Base-by-base conservation (phyloP, 2,797 vertebrate genomes). In the Anas capensis region DNA sequence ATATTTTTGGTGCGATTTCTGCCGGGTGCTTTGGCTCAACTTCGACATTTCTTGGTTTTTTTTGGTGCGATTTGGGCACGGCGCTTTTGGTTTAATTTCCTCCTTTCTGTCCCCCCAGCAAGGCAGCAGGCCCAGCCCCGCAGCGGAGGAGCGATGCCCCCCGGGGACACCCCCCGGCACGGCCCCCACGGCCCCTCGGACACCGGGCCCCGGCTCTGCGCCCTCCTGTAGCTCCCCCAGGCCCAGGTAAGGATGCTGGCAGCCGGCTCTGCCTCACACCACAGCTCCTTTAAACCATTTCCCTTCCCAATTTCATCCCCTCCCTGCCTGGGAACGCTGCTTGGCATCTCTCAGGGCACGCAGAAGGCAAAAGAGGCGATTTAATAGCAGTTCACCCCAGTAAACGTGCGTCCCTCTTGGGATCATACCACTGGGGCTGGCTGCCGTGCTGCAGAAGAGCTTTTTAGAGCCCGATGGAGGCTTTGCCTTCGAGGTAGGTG, bases 251-350 rank as follows among this genome's bases (percentile, higher is more conserved):
- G 6, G 23, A 14, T 23, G 40, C 23, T 19, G 21, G 49, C 34
- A n/a, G 33, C 31, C 24, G 0, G 12, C 14, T 60, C 40, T 54
- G 16, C 29, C 40, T 36, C 1, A 0, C 2, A 34, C 21, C 40
- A 69, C 48, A 40, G 77, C 53, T 42, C 21, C 24, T 54, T 36
- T 29, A 14, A 13, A 13, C 11, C 14, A 5, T 1, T 61, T 40
- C 46, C 24, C 16, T 21, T 36, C 6, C 8, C 31, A 53, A 83
- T 54, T 4, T 18, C 64, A 64, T 2, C 34, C 2, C 31, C 14
- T 38, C 66, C 65, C 16, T 61, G 65, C 17, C 48, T 20, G 29
- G 48, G 24, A 24, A 24, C 14, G 24, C 48, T 26, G 48, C 24
- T 8, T 26, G 48, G 48, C 48, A 1, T 5, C 24, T 13, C 24